Base-by-base conservation (phyloP, 2,113 vertebrate genomes). In the Lycocorax pyrrhopterus region DNA sequence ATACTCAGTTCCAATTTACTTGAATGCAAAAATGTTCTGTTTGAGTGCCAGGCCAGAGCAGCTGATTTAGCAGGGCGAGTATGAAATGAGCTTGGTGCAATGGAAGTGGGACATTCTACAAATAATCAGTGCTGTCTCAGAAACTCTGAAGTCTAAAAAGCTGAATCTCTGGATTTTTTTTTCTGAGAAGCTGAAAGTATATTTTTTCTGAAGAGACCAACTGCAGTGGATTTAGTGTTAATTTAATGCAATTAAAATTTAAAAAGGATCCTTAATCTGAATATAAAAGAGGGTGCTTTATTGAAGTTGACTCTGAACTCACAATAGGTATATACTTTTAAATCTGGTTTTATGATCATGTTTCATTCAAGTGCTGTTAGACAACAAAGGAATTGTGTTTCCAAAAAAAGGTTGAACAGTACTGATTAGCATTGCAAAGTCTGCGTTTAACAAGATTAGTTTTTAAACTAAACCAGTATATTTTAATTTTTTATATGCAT, bases 291-390 rank as follows among this genome's bases (percentile, higher is more conserved):
- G 64, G 94, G 26, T 35, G 52, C 66, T 95, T 95, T 96, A 95
- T 87, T 95, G 94, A 96, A 93, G 93, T 92, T 95, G 93, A 78
- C 83, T 96, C 91, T 89, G 94, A 96, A 90, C 84, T 89, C 81
- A 67, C 76, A 92, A 94, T 97, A 97, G 93, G 93, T 95, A 93
- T 95, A 97, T 96, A 95, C 94, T 97, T 97, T 96, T 96, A 96
- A 98, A 96, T 97, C 91, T 91, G 93, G 75, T 93, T 97, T 97
- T 97, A 96, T 97, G 97, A 97, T 97, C 95, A 46, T 92, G 89
- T 97, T 97, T 97, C 96, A 80, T 94, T 95, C 86, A 91, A 95
- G 90, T 93, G 87, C 95, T 95, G 86, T 96, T 97, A 91, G 94
- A 95, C 94, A 96, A 97, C 91, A 97, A 96, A 97, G 92, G 87